Evolutionary conservation across 2,113 vertebrate genomes (phyloP).

Genomic region (Ictidomys tridecemlineatus): DNA sequence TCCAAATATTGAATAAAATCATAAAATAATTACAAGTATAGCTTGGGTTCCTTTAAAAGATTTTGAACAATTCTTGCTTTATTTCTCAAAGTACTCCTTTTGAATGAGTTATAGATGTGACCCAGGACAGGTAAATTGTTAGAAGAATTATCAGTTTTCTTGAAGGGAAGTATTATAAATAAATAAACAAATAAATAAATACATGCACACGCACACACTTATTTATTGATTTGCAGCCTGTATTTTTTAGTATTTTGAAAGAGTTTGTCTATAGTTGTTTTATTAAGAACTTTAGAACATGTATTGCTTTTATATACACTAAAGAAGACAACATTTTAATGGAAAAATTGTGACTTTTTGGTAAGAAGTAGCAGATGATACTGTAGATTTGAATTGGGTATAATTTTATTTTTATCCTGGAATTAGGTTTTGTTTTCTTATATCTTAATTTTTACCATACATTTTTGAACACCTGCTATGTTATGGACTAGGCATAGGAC

Average conservation of each 20-base stretch:
- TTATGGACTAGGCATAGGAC: background rate
- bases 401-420: slow-evolving; percentile 51
- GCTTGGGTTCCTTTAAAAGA: background rate
- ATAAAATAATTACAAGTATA: slow-evolving; percentile 33
- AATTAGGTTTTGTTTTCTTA: slow-evolving; percentile 20
- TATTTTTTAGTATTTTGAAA: slow-evolving; percentile 60
- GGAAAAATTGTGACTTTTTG: slow-evolving; percentile 7
- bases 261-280: slow-evolving; percentile 34
- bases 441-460: slow-evolving; percentile 15
- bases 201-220: too few relatives aligned
- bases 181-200: too few relatives aligned
- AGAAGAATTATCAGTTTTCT: slow-evolving; percentile 9
- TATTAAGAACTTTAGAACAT: slow-evolving; percentile 56
- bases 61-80: background rate
- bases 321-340: slow-evolving; percentile 37
- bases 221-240: background rate
- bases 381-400: slow-evolving; percentile 2
- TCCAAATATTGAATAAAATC: slow-evolving; percentile 53
- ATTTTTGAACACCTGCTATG: slow-evolving; percentile 26
- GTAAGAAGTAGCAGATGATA: background rate
- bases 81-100: slow-evolving; percentile 30
- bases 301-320: slow-evolving; percentile 45
- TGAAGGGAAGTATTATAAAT: slow-evolving; percentile 23
- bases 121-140: background rate
- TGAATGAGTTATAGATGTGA: slow-evolving; percentile 14